Evolutionary conservation across 2,113 vertebrate genomes (phyloP).

Genomic region (Nyctibius bracteatus): DNA sequence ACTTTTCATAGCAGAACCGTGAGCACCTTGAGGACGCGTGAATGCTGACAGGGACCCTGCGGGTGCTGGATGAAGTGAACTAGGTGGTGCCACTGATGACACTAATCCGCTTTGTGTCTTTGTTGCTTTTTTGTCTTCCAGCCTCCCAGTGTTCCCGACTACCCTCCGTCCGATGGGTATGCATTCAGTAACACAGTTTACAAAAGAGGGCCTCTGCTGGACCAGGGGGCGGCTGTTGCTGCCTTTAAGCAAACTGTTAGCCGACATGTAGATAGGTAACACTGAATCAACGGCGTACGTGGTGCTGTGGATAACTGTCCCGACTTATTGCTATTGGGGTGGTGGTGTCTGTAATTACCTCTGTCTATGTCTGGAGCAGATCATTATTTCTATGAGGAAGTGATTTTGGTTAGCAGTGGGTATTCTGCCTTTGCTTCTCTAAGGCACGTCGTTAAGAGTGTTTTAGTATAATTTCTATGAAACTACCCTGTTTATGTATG

Average conservation of each 20-base stretch:
- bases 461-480: not conserved
- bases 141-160: constrained; percentile 72
- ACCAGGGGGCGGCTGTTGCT: constrained; percentile 79
- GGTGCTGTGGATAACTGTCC: constrained; percentile 77
- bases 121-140: constrained; percentile 62
- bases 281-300: not conserved
- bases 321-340: not conserved
- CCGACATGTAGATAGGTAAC: constrained; percentile 87
- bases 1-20: not conserved
- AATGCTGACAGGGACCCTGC: not conserved
- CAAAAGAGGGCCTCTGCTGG: constrained; percentile 77
- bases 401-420: not conserved
- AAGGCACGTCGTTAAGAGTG: not conserved
- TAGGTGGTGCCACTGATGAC: not conserved
- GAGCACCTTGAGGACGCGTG: not conserved
- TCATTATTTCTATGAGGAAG: not conserved
- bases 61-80: not conserved
- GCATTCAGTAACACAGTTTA: constrained; percentile 70
- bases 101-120: not conserved
- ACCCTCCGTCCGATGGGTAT: constrained; percentile 78
- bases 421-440: not conserved
- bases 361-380: not conserved
- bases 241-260: constrained; percentile 84
- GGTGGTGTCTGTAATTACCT: not conserved
- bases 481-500: not conserved